These are phyloP conservation scores for Hippocampus barbouri DNA, from an alignment of 2,113 vertebrate genomes.

Conservation along the genomic window DNA sequence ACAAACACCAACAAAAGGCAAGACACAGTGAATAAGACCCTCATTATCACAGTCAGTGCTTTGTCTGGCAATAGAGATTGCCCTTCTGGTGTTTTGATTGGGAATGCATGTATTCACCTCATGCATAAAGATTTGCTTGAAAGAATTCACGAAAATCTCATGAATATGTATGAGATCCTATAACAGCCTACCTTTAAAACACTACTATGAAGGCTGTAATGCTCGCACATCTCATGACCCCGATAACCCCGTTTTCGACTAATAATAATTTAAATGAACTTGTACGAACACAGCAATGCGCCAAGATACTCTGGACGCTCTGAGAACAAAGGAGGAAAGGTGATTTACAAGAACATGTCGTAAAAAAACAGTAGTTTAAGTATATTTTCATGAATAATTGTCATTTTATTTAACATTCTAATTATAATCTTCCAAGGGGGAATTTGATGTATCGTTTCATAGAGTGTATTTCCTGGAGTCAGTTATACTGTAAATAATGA, in stretches of 20 bases:
- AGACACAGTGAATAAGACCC: slow-evolving; percentile 9
- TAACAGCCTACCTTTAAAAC: not conserved
- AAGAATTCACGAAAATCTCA: not conserved
- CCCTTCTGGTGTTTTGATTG: not conserved
- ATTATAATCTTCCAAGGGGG: not conserved
- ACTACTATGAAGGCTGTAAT: not conserved
- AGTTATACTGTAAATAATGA: not conserved
- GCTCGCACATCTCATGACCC: not conserved
- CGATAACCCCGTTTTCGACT: not conserved
- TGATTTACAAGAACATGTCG: not conserved
- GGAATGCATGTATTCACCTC: not conserved
- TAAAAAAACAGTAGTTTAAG: not conserved
- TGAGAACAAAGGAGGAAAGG: not conserved
- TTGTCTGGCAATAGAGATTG: not conserved
- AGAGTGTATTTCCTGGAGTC: not conserved
- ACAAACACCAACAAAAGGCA: slow-evolving; percentile 10
- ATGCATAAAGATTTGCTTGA: not conserved
- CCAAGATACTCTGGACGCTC: not conserved
- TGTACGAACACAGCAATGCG: not conserved
- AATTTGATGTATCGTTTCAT: not conserved
- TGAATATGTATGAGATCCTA: not conserved
- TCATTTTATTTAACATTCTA: not conserved
- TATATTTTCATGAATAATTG: not conserved
- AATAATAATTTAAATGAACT: not conserved
- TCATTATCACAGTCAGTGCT: slow-evolving; percentile 16